Conservation (phyloP, 1,140 invertebrate genomes). For the Myzus persicae region DNA sequence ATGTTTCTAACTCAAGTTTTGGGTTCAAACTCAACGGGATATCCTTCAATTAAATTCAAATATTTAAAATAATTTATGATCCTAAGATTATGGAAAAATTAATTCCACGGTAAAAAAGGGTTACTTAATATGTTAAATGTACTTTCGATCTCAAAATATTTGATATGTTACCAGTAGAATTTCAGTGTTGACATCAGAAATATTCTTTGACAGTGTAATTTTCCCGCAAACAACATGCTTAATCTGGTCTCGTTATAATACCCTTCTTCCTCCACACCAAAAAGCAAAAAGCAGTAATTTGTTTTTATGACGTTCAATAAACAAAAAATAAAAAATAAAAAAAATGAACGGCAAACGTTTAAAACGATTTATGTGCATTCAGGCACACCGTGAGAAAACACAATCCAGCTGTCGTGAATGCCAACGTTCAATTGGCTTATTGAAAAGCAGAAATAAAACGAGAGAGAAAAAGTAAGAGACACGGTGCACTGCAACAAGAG, state of each 20-base stretch:
- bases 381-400: slow-evolving; percentile 35
- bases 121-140: not conserved
- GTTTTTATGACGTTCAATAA: slow-evolving; percentile 30
- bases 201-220: not conserved
- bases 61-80: not conserved
- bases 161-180: not conserved
- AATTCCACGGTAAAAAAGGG: not conserved
- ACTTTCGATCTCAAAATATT: not conserved
- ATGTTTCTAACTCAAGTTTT: not conserved
- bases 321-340: slow-evolving; percentile 19
- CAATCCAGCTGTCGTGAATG: slow-evolving; percentile 28
- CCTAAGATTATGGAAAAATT: not conserved
- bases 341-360: slow-evolving; percentile 1
- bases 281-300: not conserved
- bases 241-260: slow-evolving; percentile 21
- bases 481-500: not conserved
- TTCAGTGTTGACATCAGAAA: not conserved
- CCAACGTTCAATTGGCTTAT: slow-evolving; percentile 42
- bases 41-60: not conserved
- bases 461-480: slow-evolving; percentile 23
- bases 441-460: slow-evolving; percentile 5
- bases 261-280: not conserved
- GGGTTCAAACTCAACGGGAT: not conserved
- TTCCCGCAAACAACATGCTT: not conserved
- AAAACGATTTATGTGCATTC: slow-evolving; percentile 40